A percentile compares a stretch with the other conserved stretches of the same genome.
These are phyloP conservation scores for Gnatocerus cornutus DNA, from an alignment of 2,888 invertebrate genomes.

Conservation along the genomic window DNA sequence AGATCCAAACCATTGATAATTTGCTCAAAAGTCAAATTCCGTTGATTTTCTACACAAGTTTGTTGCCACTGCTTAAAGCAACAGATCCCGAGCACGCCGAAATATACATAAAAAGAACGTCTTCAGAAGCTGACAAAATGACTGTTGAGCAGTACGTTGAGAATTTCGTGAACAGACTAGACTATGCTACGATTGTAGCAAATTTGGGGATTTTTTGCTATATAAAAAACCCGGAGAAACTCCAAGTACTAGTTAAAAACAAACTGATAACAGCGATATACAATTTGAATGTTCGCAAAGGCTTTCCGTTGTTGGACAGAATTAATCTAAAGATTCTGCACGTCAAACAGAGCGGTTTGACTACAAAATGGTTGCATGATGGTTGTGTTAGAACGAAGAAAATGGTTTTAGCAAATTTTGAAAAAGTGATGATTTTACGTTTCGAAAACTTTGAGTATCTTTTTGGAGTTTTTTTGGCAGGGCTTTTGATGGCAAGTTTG, in stretches of 20 bases:
- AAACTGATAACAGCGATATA: not conserved
- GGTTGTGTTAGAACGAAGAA: not conserved
- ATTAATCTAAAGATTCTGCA: not conserved
- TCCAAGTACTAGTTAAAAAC: not conserved
- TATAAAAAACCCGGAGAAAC: not conserved
- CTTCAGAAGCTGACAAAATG: not conserved
- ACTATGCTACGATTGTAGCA: not conserved
- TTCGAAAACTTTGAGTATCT: too few species aligned
- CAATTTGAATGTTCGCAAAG: not conserved
- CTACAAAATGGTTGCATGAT: slow-evolving; percentile 2
- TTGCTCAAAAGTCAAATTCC: not conserved
- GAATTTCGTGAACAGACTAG: not conserved
- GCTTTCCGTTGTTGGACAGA: slow-evolving; percentile 3
- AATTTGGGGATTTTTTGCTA: not conserved
- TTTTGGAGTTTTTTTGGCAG: not conserved
- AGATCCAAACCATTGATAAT: not conserved
- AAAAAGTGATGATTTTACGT: too few species aligned
- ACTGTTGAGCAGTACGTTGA: not conserved
- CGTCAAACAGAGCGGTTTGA: not conserved
- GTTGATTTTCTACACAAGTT: not conserved
- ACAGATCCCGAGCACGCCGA: not conserved
- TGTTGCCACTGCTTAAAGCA: not conserved
- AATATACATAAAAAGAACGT: not conserved
- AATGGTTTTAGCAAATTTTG: not conserved
- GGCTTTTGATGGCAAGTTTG: too few species aligned